These are phyloP conservation scores for Gallinago nigripennis DNA, from an alignment of 2,797 vertebrate species.

Conservation along the genomic window DNA sequence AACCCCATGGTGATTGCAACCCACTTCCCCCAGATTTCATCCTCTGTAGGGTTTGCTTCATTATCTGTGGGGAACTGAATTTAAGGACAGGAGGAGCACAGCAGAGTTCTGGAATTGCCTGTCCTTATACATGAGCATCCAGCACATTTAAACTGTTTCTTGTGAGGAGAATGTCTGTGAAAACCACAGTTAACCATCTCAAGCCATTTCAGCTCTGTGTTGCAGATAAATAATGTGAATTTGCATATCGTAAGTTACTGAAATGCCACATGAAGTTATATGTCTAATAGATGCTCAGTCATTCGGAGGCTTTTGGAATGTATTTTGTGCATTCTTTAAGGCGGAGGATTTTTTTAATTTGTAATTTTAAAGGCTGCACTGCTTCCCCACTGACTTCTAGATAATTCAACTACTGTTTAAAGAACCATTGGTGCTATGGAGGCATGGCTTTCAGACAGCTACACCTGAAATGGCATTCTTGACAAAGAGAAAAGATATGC, in stretches of 20 bases:
- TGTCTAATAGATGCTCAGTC: not conserved
- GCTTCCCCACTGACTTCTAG: not conserved
- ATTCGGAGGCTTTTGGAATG: not conserved
- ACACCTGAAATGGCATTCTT: not conserved
- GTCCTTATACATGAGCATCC: not conserved
- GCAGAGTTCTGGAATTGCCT: not conserved
- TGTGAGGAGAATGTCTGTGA: not conserved
- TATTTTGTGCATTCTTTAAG: conserved; percentile 56
- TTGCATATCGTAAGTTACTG: not conserved
- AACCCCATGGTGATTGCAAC: not conserved
- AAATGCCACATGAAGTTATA: conserved; percentile 10
- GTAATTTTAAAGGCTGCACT: not conserved
- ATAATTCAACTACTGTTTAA: not conserved
- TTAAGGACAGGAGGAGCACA: conserved; percentile 10
- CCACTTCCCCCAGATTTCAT: conserved; percentile 27
- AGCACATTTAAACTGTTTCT: not conserved
- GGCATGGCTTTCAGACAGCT: not conserved
- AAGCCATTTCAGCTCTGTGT: not conserved
- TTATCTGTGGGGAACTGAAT: not conserved
- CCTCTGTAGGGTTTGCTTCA: conserved; percentile 1
- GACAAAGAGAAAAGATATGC: fast-evolving
- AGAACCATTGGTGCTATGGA: not conserved
- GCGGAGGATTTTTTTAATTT: not conserved
- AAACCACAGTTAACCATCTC: conserved; percentile 2
- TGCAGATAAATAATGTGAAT: not conserved